Evolutionary conservation across 2,797 vertebrate species (phyloP).

Genomic region (Lateolabrax maculatus): DNA sequence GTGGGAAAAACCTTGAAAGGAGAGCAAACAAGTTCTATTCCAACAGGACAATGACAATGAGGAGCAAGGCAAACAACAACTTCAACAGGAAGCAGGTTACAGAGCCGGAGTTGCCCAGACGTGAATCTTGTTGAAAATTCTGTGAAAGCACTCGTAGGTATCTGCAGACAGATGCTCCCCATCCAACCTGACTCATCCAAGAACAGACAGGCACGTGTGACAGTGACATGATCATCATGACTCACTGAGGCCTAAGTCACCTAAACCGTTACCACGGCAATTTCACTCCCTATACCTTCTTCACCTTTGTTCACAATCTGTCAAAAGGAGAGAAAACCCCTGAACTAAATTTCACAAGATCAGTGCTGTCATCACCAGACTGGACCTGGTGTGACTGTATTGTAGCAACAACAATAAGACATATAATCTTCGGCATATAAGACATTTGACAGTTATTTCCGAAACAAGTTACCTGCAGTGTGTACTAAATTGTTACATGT

Average conservation of each 20-base stretch:
- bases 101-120: neutral
- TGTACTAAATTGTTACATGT: neutral
- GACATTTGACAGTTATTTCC: too few species aligned
- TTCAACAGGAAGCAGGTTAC: neutral
- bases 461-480: neutral
- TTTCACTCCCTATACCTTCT: conserved; percentile 3
- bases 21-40: neutral
- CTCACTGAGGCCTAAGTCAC: conserved; percentile 7
- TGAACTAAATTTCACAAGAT: neutral
- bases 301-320: conserved; percentile 1
- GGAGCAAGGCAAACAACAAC: neutral
- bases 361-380: neutral
- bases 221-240: neutral
- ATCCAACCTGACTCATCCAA: neutral
- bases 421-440: too few species aligned
- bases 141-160: neutral
- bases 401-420: neutral
- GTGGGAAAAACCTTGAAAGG: neutral
- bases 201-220: neutral
- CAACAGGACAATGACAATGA: neutral
- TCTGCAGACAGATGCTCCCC: neutral
- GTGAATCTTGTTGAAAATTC: conserved; percentile 5
- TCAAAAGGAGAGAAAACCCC: neutral
- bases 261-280: conserved; percentile 38
- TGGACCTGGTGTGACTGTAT: neutral